Evolutionary conservation across 1,140 invertebrate species (phyloP).

Genomic region (Leucophenga varia): DNA sequence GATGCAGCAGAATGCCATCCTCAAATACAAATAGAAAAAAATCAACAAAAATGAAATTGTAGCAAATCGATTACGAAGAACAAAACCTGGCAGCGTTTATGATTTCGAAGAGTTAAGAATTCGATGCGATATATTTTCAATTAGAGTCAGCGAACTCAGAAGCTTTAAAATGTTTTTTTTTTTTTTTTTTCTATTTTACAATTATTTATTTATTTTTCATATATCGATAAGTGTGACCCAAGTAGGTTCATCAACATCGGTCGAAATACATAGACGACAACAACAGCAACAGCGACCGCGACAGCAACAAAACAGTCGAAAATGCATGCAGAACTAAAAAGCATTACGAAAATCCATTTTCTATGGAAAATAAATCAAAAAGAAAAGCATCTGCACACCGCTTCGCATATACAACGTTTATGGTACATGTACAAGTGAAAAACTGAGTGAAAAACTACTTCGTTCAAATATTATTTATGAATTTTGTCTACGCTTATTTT

Average conservation of each 20-base stretch:
- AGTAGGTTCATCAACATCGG: conserved; percentile 6
- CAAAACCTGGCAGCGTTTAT: too few relatives aligned
- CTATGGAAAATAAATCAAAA: conserved; percentile 53
- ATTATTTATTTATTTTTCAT: conserved; percentile 48
- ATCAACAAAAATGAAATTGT: conserved; percentile 51
- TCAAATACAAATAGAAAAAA: conserved; percentile 16
- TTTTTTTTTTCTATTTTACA: too few relatives aligned
- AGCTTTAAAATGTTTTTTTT: too few relatives aligned
- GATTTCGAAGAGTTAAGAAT: conserved; percentile 12
- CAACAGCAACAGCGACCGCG: too few relatives aligned
- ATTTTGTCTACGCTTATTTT: background rate
- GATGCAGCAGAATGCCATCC: background rate
- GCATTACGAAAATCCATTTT: conserved; percentile 50
- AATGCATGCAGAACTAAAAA: conserved; percentile 46
- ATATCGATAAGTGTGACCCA: conserved; percentile 33
- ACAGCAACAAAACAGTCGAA: too few relatives aligned
- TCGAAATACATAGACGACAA: background rate
- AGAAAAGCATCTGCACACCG: conserved; percentile 24
- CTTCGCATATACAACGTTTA: background rate
- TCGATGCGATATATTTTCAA: conserved; percentile 32
- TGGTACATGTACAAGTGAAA: too few relatives aligned
- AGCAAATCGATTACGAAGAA: conserved; percentile 52
- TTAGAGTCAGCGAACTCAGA: conserved; percentile 29
- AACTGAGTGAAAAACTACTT: conserved; percentile 25
- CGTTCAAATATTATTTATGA: conserved; percentile 42